Evolutionary conservation across 2,113 vertebrate species (phyloP), one percentile per base, ranked within the genome.

Genomic region (Mormyrus lacerda): DNA sequence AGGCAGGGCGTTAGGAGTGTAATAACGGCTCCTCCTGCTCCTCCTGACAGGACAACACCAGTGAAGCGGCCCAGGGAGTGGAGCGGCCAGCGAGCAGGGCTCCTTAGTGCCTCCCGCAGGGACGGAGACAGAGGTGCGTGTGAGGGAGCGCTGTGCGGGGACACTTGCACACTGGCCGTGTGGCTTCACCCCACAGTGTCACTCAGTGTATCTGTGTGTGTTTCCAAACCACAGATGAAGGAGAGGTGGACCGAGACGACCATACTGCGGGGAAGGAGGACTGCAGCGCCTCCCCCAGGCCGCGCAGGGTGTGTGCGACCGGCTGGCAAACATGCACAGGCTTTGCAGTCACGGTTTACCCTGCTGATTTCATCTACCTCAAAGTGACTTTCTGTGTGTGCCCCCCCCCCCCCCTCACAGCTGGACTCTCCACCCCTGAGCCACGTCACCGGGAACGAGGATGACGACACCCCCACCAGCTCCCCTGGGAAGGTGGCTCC

Each of bases 11-110:
- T 17, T 0, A 21, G 3, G 51, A 35, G 5, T 65, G 6, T 87
- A 8, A n/a, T 10, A 0, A 2, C 48, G 0, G 65, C 10, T 11
- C n/a, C 55, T 27, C 5, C 45, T 39, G 2, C 6, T 31, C 35
- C 65, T 21, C 21, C 42, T 88, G 87, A 58, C 90, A 99, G 98
- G 98, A 99, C 96, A 69, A 99, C 97, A 0, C 99, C 97, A 21
- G 98, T 99, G 87, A 98, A 99, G 88, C 98, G 99, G 96, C 98
- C 97, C 69, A 95, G 98, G 91, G 98, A 99, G 91, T 96, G 98
- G 88, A 95, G 97, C 94, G 99, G 99, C 8, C 98, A 99, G 92
- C 92, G 98, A 94, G 98, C 97, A 11, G 92, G 99, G 91, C 96
- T 98, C 93, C 96, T 99, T 89, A 99, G 98, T 65, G 97, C 97